Percentiles rank a stretch among this genome's conserved stretches.
Conservation (phyloP, 2,888 invertebrate genomes). For the Lingula anatina region DNA sequence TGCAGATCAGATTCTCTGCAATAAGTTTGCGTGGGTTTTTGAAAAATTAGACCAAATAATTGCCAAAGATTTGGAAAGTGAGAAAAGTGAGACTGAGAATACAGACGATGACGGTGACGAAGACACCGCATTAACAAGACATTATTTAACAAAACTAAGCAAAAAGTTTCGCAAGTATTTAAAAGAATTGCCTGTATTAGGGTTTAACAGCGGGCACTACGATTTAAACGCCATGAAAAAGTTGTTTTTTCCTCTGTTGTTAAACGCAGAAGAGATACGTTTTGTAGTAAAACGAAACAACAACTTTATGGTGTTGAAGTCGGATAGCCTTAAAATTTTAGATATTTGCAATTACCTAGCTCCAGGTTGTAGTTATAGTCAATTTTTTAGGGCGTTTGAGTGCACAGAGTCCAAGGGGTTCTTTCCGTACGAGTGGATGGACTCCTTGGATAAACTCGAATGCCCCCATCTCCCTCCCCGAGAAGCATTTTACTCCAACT, state of each 20-base stretch:
- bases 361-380: background rate
- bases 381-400: constrained; percentile 1
- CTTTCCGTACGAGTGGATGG: constrained; percentile 5
- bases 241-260: background rate
- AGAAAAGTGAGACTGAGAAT: background rate
- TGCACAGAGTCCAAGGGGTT: background rate
- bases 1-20: background rate
- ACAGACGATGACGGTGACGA: background rate
- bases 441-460: constrained; percentile 1
- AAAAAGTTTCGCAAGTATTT: background rate
- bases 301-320: background rate
- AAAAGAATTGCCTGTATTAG: too few species aligned
- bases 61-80: background rate
- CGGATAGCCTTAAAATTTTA: constrained; percentile 1
- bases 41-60: background rate
- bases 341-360: constrained; percentile 1
- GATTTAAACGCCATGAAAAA: constrained; percentile 2
- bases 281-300: background rate
- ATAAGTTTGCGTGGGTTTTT: background rate
- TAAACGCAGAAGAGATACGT: background rate
- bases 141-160: too few species aligned
- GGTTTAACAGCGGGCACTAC: too few species aligned
- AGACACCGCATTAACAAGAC: background rate
- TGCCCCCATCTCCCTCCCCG: background rate
- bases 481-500: background rate